A percentile compares a stretch with the other conserved stretches of the same genome.
phyloP scores from a whole-genome alignment of 2,888 invertebrate species.

The Tinea semifulvella region DNA sequence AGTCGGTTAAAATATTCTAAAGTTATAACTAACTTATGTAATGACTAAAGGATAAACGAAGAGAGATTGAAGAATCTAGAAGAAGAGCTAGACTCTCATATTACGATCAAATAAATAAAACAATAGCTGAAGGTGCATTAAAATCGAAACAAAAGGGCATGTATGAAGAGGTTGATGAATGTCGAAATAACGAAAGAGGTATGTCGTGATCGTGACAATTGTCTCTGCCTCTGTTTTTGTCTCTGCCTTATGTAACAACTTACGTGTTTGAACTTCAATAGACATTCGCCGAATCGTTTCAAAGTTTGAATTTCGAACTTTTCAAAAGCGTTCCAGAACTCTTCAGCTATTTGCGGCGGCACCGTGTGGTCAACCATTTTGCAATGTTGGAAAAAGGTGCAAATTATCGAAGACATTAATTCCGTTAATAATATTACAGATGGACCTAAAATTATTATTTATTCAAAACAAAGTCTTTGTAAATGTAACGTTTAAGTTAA shows the following conservation, averaged over 20 bases:
- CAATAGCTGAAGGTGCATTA: no score
- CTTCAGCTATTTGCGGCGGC: slow-evolving; percentile 42
- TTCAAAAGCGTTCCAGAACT: slow-evolving; percentile 42
- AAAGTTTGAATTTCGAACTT: slow-evolving; percentile 40
- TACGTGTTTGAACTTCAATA: slow-evolving; percentile 42
- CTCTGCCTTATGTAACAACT: slow-evolving; percentile 30
- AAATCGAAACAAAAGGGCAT: no score
- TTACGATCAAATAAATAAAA: no score
- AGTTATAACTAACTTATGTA: slow-evolving; percentile 8
- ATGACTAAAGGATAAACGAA: background rate
- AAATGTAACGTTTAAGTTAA: no score
- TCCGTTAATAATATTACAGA: slow-evolving; percentile 45
- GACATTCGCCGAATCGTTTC: slow-evolving; percentile 39
- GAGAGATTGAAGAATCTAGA: no score
- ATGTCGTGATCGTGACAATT: no score
- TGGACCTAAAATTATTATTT: slow-evolving; percentile 46
- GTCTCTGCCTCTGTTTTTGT: no score
- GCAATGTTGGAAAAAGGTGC: slow-evolving; percentile 39
- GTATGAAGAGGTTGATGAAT: no score
- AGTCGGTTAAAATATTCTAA: no score
- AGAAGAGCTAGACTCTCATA: no score
- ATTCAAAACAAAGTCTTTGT: no score
- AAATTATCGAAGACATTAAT: slow-evolving; percentile 46
- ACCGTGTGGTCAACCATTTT: slow-evolving; percentile 60
- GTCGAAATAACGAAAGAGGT: no score